Evolutionary conservation across 2,888 invertebrate genomes (phyloP), one percentile per base, ranked within the genome.

Genomic region (Cosmorhoe ocellata): DNA sequence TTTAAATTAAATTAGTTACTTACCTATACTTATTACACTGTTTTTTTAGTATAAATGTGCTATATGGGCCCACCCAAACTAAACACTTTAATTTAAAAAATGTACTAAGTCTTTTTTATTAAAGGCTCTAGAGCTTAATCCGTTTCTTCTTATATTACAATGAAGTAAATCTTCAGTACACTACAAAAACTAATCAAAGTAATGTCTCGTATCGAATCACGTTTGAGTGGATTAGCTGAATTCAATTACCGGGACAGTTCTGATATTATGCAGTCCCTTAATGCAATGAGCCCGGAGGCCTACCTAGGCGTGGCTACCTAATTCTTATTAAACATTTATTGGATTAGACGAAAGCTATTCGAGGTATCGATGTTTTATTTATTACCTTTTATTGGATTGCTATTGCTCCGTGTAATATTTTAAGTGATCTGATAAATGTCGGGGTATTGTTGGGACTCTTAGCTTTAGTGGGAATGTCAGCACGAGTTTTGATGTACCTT

Each of bases 291-390:
- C 68, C 11, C n/a, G n/a, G n/a, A 30, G 18, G 67, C 75, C 67
- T 61, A 42, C 62, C 51, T 60, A 76, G 78, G 81, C 71, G 81
- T 71, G 83, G 79, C 80, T 79, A 79, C 80, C 84, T 86, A 87
- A 87, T 86, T 87, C 86, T 79, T 87, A 88, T 85, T 86, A 88
- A 88, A 87, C 84, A 88, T 89, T 89, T 88, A 90, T 88, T 89
- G 81, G 80, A 87, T 87, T 84, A 87, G 80, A 82, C 77, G 81
- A 85, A 79, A 80, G 81, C 84, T 79, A 87, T 88, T 74, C 78
- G 67, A 77, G 76, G 81, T 80, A 82, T 79, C 74, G 51, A 84
- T 90, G 87, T 86, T 85, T 89, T 88, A 89, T 90, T 88, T 88
- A 88, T 85, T 73, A 77, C 72, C 77, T 74, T 76, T 83, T 83